These are phyloP conservation scores for Serilophus lunatus DNA, from an alignment of 2,113 vertebrate genomes.

Conservation along the genomic window DNA sequence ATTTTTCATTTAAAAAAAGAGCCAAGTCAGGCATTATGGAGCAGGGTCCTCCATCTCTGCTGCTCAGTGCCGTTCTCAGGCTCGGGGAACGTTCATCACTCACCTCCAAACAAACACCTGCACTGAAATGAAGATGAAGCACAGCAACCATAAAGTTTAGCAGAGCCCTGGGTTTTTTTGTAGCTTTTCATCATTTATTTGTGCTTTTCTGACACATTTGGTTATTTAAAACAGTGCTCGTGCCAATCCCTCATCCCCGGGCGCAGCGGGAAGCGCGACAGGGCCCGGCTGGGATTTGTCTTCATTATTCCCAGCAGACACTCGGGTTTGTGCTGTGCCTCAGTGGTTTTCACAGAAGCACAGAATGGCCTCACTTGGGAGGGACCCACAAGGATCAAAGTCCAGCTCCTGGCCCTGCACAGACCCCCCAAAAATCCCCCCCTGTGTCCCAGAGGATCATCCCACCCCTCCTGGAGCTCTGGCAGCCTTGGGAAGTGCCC, in stretches of 20 bases:
- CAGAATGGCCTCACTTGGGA: background rate
- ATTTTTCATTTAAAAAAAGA: background rate
- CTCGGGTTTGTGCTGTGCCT: background rate
- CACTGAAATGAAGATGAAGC: constrained; percentile 49
- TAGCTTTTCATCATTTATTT: background rate
- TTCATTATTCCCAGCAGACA: constrained; percentile 47
- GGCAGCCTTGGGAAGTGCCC: too few relatives aligned
- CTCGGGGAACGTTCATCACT: background rate
- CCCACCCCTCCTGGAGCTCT: too few relatives aligned
- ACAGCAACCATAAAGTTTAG: constrained; percentile 27
- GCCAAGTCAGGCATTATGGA: background rate
- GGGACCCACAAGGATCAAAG: background rate
- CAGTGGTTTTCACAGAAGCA: background rate
- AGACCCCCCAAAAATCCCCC: background rate
- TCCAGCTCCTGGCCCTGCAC: background rate
- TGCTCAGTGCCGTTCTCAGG: background rate
- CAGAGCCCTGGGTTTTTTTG: background rate
- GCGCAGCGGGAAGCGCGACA: background rate
- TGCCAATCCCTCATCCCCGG: background rate
- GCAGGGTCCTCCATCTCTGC: background rate
- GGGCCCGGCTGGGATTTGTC: background rate
- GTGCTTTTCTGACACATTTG: background rate
- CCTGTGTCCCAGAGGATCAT: too few relatives aligned
- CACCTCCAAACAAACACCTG: constrained; percentile 40
- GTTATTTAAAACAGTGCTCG: background rate